Evolutionary conservation across 2,888 invertebrate species (phyloP).

Genomic region (Himalopsyche kuldschensis): DNA sequence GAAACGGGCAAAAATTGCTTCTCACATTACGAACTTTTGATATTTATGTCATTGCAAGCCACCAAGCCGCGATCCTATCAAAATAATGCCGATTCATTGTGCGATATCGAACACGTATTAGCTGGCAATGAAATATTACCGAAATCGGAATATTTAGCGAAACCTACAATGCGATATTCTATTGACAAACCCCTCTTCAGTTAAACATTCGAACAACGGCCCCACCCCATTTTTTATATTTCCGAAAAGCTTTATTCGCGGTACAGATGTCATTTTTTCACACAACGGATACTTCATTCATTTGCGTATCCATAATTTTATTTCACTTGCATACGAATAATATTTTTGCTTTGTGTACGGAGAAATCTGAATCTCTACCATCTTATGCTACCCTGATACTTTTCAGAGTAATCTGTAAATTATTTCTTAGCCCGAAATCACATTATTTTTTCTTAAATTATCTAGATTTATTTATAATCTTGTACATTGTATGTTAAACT

Average conservation of each 20-base stretch:
- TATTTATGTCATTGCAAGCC: too few relatives aligned
- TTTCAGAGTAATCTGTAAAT: background rate
- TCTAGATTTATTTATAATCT: too few relatives aligned
- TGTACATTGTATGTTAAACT: too few relatives aligned
- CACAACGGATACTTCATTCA: slow-evolving; percentile 37
- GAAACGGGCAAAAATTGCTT: too few relatives aligned
- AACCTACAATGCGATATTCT: background rate
- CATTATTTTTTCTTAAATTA: too few relatives aligned
- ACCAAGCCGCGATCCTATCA: background rate
- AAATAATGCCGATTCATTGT: background rate
- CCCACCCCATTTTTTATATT: slow-evolving; percentile 27
- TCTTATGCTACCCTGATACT: background rate
- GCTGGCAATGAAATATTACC: background rate
- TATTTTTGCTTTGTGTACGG: background rate
- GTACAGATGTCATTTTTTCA: slow-evolving; percentile 39
- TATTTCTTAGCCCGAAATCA: too few relatives aligned
- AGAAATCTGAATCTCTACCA: background rate
- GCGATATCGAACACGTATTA: background rate
- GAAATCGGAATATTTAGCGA: background rate
- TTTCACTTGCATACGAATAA: slow-evolving; percentile 25
- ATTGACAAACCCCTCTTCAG: background rate
- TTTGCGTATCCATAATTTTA: slow-evolving; percentile 36
- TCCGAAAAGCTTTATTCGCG: slow-evolving; percentile 27
- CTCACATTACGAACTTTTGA: too few relatives aligned
- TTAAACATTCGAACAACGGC: background rate